Evolutionary conservation across 2,888 invertebrate species (phyloP).

Genomic region (Spisula solida): DNA sequence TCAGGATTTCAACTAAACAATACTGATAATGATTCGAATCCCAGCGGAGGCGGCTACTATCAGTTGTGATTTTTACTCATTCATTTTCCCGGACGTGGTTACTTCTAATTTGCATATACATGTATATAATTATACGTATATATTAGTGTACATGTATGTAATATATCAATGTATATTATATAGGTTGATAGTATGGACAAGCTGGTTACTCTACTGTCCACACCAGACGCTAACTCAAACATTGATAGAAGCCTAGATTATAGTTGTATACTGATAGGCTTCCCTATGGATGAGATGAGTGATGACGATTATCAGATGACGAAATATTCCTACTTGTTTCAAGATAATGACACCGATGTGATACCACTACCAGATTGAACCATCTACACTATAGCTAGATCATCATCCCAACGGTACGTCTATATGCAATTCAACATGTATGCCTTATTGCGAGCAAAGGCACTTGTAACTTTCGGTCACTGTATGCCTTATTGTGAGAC

Average conservation of each 20-base stretch:
- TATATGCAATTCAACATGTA: too few species aligned
- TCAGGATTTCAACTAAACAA: too few species aligned
- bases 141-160: too few species aligned
- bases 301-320: constrained; percentile 65
- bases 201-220: constrained; percentile 53
- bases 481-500: too few species aligned
- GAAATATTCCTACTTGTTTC: constrained; percentile 64
- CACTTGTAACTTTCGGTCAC: too few species aligned
- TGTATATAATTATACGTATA: too few species aligned
- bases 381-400: background rate
- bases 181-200: constrained; percentile 70
- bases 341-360: constrained; percentile 42
- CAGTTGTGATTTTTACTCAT: too few species aligned
- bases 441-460: too few species aligned
- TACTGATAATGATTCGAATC: too few species aligned
- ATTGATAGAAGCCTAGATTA: constrained; percentile 64
- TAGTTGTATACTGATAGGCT: constrained; percentile 64
- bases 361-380: constrained; percentile 42
- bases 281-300: constrained; percentile 67
- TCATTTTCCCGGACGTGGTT: too few species aligned
- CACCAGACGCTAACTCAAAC: constrained; percentile 44
- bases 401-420: background rate
- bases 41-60: too few species aligned
- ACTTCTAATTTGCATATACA: too few species aligned
- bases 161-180: background rate